Evolutionary conservation across 2,888 invertebrate species (phyloP).

Genomic region (Brenthis ino): DNA sequence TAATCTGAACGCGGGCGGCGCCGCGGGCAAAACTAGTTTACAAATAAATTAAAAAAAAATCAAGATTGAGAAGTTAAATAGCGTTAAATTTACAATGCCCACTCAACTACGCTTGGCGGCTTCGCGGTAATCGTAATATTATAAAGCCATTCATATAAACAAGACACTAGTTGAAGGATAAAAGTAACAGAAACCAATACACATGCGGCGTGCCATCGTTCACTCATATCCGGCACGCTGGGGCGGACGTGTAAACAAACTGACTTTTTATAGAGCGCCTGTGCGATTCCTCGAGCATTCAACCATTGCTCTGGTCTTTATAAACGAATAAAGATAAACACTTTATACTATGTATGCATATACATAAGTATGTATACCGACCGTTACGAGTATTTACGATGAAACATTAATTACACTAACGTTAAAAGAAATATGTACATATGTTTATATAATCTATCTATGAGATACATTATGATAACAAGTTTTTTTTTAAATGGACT

Average conservation of each 20-base stretch:
- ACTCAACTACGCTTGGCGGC: slow-evolving; percentile 9
- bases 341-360: slow-evolving; percentile 1
- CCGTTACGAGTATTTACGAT: slow-evolving; percentile 1
- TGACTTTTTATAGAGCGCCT: slow-evolving; percentile 74
- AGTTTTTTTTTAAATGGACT: too few species aligned
- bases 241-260: slow-evolving; percentile 69
- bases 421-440: too few species aligned
- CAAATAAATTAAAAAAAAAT: too few species aligned
- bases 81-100: slow-evolving; percentile 19
- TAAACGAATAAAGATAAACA: slow-evolving; percentile 14
- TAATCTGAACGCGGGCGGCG: too few species aligned
- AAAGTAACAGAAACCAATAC: slow-evolving; percentile 60
- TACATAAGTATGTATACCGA: neutral
- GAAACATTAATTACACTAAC: too few species aligned
- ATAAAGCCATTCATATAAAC: slow-evolving; percentile 17
- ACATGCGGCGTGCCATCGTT: slow-evolving; percentile 50
- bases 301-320: slow-evolving; percentile 36
- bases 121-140: slow-evolving; percentile 10
- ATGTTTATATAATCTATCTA: too few species aligned
- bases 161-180: slow-evolving; percentile 44
- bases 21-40: too few species aligned
- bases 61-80: neutral
- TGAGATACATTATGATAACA: too few species aligned
- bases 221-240: slow-evolving; percentile 61
- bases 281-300: slow-evolving; percentile 61